Base-by-base conservation (phyloP, 1,140 invertebrate species). In the Hypsibius dujardini region DNA sequence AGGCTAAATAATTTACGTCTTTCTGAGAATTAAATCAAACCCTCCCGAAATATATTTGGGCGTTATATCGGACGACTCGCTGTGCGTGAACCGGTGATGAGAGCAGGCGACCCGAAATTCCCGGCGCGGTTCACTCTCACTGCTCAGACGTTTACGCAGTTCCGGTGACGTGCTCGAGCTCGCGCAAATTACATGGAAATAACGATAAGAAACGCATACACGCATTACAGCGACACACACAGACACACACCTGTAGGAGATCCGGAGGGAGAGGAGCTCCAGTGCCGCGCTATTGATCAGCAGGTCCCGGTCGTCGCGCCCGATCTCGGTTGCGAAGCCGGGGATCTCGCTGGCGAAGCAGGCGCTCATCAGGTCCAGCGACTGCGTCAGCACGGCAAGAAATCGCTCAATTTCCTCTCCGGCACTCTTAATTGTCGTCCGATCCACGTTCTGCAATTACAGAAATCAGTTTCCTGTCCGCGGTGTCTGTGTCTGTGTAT, bases 201-300 rank as follows among this genome's bases (percentile, higher is more conserved):
- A 28, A 28, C 28, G 28, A 28, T 28, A 28, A 28, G 28, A 28
- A 28, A 28, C 28, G 28, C 28, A 28, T 28, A 28, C 28, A 28
- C 28, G 28, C 28, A 28, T 28, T 28, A 28, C 28, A 28, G 28
- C 28, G 28, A 28, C 28, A 28, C 28, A 28, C 28, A 28, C 28
- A 28, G 28, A 28, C 28, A 14, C 14, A 75, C 77, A 86, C 85
- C 85, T 88, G 81, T 94, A 95, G 46, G 92, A 90, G 70, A 95
- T 80, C 73, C 92, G 84, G 46, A 97, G 83, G 2, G 95, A 90
- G 77, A 96, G 94, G 1, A 97, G 81, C 80, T 96, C 93, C 46
- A 97, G 83, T 47, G 90, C 89, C n/a, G 92, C 90, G 46, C 90
- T 92, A 76, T 95, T 89, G 79, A 96, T 93, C 1, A 97, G 84